Base-by-base conservation (phyloP, 2,113 vertebrate species). In the Podarcis muralis region DNA sequence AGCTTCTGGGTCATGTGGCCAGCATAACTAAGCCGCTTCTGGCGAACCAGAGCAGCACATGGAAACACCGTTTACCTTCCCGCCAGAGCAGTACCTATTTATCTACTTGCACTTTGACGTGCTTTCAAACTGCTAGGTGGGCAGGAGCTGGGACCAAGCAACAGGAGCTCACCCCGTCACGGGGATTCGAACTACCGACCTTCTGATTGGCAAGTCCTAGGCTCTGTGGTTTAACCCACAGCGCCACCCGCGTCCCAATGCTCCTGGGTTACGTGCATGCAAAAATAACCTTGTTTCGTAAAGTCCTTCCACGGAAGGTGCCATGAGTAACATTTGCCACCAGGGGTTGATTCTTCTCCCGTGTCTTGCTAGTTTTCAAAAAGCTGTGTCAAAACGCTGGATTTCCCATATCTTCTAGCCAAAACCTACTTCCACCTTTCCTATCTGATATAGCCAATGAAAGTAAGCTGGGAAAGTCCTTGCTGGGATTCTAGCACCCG, bases 261-360 rank as follows among this genome's bases (percentile, higher is more conserved):
- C 48, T 9, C 48, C 48, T 48, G 32, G 5, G 72, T 35, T 74
- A n/a, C 77, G 89, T 65, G 72, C 87, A 80, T 91, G 35, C 83
- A 93, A 91, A 62, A 65, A 85, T 40, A 87, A 90, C 81, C 90
- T 93, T 89, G 62, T 92, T 94, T 94, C 84, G 30, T 76, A 80
- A 69, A 71, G 65, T 13, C 43, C 71, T 27, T 32, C 65, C 8
- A 35, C 16, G 13, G 23, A 62, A 32, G 15, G 13, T 84, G 82
- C 40, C 57, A 53, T 15, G 20, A 85, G 57, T 22, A 32, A 25
- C 72, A 65, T 66, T 32, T 66, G 37, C 59, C 40, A 65, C 18
- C 25, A 66, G 6, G 53, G 15, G 13, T 76, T 76, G 62, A 35
- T 15, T 40, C 35, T 65, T 22, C 18, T 3, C 16, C 27, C 43